Evolutionary conservation across 2,888 invertebrate genomes (phyloP).

Genomic region (Synanthedon andrenaeformis): DNA sequence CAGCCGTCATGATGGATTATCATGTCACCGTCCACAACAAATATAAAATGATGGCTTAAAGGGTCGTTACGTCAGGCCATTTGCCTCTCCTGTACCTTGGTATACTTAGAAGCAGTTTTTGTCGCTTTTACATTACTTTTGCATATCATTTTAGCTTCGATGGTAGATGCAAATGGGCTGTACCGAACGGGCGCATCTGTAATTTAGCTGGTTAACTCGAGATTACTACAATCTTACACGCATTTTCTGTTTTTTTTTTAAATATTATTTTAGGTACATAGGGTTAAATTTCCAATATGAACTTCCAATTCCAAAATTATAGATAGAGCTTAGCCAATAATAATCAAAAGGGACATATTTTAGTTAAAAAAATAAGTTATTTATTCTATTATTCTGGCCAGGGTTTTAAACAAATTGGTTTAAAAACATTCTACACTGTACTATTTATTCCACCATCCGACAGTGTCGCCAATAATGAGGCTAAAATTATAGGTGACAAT

Average conservation of each 20-base stretch:
- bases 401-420: too few relatives aligned
- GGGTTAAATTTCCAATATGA: not conserved
- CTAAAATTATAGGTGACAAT: too few relatives aligned
- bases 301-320: too few relatives aligned
- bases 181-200: not conserved
- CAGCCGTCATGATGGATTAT: conserved; percentile 1
- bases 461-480: too few relatives aligned
- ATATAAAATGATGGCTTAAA: not conserved
- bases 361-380: too few relatives aligned
- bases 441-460: too few relatives aligned
- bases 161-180: not conserved
- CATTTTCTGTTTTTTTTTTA: not conserved
- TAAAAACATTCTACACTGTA: too few relatives aligned
- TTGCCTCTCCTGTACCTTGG: not conserved
- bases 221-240: not conserved
- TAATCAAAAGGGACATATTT: too few relatives aligned
- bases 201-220: not conserved
- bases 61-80: not conserved
- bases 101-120: not conserved
- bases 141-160: not conserved
- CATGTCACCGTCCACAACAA: not conserved
- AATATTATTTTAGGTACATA: not conserved
- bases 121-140: not conserved
- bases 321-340: too few relatives aligned
- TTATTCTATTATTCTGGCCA: too few relatives aligned